These are phyloP conservation scores for Egretta garzetta DNA, from an alignment of 2,113 vertebrate species.

Conservation along the genomic window DNA sequence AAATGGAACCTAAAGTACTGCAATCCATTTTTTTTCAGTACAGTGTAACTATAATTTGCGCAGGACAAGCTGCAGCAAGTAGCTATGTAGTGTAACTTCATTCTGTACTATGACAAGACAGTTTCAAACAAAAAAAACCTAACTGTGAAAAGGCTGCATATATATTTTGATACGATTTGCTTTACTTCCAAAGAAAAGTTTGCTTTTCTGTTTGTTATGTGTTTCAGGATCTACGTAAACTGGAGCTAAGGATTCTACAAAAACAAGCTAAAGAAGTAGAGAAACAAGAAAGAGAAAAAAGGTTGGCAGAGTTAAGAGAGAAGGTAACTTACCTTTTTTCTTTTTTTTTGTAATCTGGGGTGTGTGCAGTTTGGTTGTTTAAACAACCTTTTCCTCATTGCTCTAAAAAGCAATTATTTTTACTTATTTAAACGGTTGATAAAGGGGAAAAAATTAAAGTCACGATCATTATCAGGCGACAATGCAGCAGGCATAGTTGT, in stretches of 20 bases:
- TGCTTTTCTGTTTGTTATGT: background rate
- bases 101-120: background rate
- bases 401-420: background rate
- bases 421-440: background rate
- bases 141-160: background rate
- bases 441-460: background rate
- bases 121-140: background rate
- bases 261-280: constrained; percentile 78
- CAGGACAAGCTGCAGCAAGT: background rate
- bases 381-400: background rate
- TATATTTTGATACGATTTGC: background rate
- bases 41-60: background rate
- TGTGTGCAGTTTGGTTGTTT: background rate
- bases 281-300: constrained; percentile 79
- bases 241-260: constrained; percentile 79
- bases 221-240: constrained; percentile 84
- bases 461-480: background rate
- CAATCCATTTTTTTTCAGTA: background rate
- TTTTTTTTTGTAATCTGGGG: background rate
- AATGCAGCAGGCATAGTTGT: background rate
- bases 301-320: constrained; percentile 81
- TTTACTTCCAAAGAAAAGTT: background rate
- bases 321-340: constrained; percentile 75
- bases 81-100: background rate
- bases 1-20: background rate